Evolutionary conservation across 2,888 invertebrate species (phyloP), one percentile per base, ranked within the genome.

Genomic region (Drosophila mulleri): DNA sequence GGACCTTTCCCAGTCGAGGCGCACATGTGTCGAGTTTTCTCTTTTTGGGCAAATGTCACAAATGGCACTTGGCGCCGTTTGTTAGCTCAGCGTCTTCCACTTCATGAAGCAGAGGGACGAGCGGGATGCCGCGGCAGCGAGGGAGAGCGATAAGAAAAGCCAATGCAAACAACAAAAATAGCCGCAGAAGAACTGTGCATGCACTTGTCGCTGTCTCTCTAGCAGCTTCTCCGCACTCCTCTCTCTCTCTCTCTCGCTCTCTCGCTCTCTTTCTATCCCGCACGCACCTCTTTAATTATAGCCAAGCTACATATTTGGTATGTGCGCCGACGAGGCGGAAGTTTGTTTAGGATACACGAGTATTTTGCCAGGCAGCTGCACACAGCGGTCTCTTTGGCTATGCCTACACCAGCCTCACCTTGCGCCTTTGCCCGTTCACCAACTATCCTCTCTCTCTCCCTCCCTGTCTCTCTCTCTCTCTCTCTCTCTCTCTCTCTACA

Each of bases 301-400:
- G 82, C 66, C 72, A 53, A 71, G 71, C 71, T 72, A 48, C 54
- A 56, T 56, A 78, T 79, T 70, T 67, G 80, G 71, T 71, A 45
- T 65, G 64, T 78, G 66, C 74, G 59, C 62, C 74, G 68, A 58
- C 62, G 63, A 74, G 83, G 82, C 83, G 83, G 83, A 83, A 83
- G 86, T 83, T 83, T 83, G 82, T 83, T 83, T 86, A 86, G 83
- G 86, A 83, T 83, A 64, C 65, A 50, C 65, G 75, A 72, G 35
- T 68, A 82, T 83, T 81, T 50, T 77, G 76, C 80, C 68, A 59
- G 39, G 52, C 72, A 65, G 64, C 70, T 72, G 69, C 63, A 69
- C 53, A 54, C 69, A 69, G 57, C 69, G 11, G 23, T 59, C 50
- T 47, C 47, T 60, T 47, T 42, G 32, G 18, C 29, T 32, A 7